Evolutionary conservation across 1,140 invertebrate genomes (phyloP).

Genomic region (Choristoneura fumiferana): DNA sequence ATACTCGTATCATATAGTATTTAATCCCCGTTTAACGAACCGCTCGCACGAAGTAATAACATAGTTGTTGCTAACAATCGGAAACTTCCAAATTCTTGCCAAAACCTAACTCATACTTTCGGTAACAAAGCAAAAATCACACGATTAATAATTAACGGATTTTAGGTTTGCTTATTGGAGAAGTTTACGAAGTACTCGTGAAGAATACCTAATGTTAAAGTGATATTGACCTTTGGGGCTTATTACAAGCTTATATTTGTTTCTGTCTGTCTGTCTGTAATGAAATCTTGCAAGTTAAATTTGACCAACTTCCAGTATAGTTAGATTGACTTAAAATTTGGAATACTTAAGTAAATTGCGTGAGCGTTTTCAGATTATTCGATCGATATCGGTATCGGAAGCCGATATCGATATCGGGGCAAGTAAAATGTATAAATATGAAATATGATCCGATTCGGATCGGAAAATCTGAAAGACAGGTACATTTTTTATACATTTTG

Average conservation of each 20-base stretch:
- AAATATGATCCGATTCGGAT: too few relatives aligned
- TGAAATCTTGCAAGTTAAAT: too few relatives aligned
- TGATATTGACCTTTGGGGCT: neutral
- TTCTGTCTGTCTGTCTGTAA: too few relatives aligned
- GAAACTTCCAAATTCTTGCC: neutral
- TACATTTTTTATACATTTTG: too few relatives aligned
- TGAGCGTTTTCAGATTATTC: too few relatives aligned
- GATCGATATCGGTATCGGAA: too few relatives aligned
- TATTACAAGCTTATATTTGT: too few relatives aligned
- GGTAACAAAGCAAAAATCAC: constrained; percentile 11
- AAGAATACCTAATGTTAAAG: neutral
- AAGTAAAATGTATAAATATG: too few relatives aligned
- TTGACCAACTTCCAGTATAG: too few relatives aligned
- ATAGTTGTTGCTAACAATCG: neutral
- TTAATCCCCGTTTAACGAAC: neutral
- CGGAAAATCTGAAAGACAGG: too few relatives aligned
- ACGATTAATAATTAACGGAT: constrained; percentile 15
- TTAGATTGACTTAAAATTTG: too few relatives aligned
- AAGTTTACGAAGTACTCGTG: neutral
- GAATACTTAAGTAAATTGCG: neutral
- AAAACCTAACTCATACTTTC: constrained; percentile 15
- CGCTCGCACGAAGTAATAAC: neutral
- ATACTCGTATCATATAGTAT: neutral
- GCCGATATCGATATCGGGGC: too few relatives aligned
- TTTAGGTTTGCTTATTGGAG: neutral